A percentile compares a stretch with the other conserved stretches of the same genome.
Evolutionary conservation across 1,140 invertebrate genomes (phyloP).

Genomic region (Radopholus similis): DNA sequence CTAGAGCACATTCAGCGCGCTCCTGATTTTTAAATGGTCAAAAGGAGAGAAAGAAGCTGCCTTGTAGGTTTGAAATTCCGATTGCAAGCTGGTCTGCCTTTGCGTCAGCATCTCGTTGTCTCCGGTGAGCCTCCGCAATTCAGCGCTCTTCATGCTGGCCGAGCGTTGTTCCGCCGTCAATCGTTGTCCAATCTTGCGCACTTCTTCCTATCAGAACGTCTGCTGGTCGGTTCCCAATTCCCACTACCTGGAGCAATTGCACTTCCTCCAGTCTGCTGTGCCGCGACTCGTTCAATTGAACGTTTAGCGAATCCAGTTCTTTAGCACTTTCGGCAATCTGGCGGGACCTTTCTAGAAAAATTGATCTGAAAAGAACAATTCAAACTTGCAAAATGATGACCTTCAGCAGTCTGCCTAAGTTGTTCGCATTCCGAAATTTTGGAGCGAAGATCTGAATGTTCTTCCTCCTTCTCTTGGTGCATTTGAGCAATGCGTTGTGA

Average conservation of each 20-base stretch:
- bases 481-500: constrained; percentile 13
- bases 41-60: too few relatives aligned
- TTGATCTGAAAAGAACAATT: neutral
- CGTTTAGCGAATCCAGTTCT: neutral
- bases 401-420: neutral
- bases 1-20: neutral
- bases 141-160: too few relatives aligned
- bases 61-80: constrained; percentile 15
- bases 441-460: constrained; percentile 1
- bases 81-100: neutral
- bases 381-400: neutral
- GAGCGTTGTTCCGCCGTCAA: neutral
- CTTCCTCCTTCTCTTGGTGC: constrained; percentile 12
- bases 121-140: neutral
- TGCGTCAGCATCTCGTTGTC: neutral
- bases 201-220: too few relatives aligned
- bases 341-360: neutral
- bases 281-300: constrained; percentile 3
- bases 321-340: constrained; percentile 6
- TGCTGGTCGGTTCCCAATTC: neutral
- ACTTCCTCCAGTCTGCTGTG: constrained; percentile 4
- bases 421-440: neutral
- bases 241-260: neutral
- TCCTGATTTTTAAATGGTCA: too few relatives aligned
- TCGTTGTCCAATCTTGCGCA: neutral